phyloP scores from a whole-genome alignment of 2,113 vertebrate species.

The Eolophus roseicapilla region DNA sequence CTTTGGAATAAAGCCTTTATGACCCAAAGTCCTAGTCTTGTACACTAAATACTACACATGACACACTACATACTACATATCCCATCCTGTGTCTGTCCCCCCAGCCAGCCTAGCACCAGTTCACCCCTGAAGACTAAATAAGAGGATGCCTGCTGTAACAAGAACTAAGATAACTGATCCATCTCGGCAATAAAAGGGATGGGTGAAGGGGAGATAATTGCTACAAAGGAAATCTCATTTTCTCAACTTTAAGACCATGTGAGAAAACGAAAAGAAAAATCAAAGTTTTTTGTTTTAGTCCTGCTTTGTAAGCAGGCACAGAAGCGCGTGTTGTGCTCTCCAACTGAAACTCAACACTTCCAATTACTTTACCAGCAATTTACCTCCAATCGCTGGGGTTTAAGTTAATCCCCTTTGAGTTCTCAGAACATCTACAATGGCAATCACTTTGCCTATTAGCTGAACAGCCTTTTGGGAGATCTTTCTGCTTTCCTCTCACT shows the following conservation, averaged over 20 bases:
- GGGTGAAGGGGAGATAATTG: background rate
- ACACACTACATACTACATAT: background rate
- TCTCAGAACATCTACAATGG: conserved; percentile 33
- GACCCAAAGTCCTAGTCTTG: accelerated
- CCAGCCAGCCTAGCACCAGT: background rate
- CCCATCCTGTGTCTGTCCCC: background rate
- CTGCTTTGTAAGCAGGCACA: background rate
- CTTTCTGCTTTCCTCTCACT: conserved; percentile 7
- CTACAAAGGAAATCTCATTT: background rate
- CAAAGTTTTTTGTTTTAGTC: background rate
- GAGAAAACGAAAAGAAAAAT: background rate
- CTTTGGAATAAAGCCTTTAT: background rate
- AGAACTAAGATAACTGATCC: background rate
- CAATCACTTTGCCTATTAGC: conserved; percentile 43
- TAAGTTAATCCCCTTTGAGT: conserved; percentile 36
- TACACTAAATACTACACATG: background rate
- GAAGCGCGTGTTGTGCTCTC: background rate
- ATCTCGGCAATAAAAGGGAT: background rate
- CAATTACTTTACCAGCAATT: conserved; percentile 47
- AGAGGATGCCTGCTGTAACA: background rate
- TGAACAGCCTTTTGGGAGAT: conserved; percentile 39
- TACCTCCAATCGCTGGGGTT: conserved; percentile 24
- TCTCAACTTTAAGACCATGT: background rate
- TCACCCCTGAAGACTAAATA: background rate
- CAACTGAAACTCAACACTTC: conserved; percentile 24